phyloP scores from a whole-genome alignment of 2,888 invertebrate genomes.

The Zonitis immaculata region DNA sequence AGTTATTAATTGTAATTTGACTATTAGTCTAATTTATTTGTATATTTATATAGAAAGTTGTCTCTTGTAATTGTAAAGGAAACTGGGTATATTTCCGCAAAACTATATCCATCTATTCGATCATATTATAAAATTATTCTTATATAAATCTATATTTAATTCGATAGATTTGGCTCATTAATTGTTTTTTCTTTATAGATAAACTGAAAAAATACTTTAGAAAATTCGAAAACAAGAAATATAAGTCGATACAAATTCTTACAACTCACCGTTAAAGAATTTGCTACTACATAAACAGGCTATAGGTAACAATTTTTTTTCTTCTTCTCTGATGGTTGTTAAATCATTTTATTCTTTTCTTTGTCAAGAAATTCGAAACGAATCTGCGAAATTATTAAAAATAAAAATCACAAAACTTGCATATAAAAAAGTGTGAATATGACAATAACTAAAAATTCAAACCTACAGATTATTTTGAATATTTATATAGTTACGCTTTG shows the following conservation, averaged over 20 bases:
- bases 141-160: neutral
- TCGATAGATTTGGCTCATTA: too few species aligned
- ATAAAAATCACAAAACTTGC: too few species aligned
- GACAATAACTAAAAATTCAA: too few species aligned
- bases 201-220: neutral
- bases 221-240: neutral
- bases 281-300: neutral
- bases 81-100: neutral
- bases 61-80: neutral
- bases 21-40: too few species aligned
- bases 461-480: too few species aligned
- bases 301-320: neutral
- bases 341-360: too few species aligned
- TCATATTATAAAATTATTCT: neutral
- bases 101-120: neutral
- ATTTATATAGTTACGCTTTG: too few species aligned
- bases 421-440: too few species aligned
- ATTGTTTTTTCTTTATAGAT: neutral
- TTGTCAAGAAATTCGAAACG: too few species aligned
- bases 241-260: neutral
- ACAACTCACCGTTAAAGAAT: neutral
- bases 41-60: neutral
- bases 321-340: too few species aligned
- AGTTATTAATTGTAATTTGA: neutral
- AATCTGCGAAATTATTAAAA: too few species aligned